Percentiles rank a stretch among this genome's conserved stretches.
Evolutionary conservation across 2,113 vertebrate genomes (phyloP).

Genomic region (Petaurus breviceps): DNA sequence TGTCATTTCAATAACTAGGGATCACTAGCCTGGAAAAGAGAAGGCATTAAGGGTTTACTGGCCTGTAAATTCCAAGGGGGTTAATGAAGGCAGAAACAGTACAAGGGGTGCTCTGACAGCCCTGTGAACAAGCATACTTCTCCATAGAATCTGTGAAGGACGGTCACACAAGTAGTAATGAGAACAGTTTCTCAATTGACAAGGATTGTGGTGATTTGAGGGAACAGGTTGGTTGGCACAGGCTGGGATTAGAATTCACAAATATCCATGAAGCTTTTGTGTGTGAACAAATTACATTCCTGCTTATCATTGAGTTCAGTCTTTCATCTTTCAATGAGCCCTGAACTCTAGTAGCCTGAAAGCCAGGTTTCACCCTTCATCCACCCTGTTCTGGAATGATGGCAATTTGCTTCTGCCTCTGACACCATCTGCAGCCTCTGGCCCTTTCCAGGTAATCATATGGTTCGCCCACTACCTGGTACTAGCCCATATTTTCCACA

Average conservation of each 20-base stretch:
- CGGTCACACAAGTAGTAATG: not conserved
- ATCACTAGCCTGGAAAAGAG: not conserved
- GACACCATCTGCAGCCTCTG: not conserved
- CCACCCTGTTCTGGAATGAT: not conserved
- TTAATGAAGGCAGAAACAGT: not conserved
- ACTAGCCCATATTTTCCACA: not conserved
- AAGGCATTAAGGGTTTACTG: not conserved
- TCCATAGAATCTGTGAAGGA: not conserved
- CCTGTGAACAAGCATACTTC: not conserved
- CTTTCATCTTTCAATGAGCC: not conserved
- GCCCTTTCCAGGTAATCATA: not conserved
- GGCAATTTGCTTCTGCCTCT: not conserved
- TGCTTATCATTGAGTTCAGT: not conserved
- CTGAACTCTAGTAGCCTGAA: not conserved
- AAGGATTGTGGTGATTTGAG: not conserved
- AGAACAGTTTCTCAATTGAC: not conserved
- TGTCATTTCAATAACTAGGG: not conserved
- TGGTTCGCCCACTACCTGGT: not conserved
- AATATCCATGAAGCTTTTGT: not conserved
- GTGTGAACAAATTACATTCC: not conserved
- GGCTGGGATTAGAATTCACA: not conserved
- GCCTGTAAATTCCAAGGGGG: not conserved
- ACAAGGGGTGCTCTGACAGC: not conserved
- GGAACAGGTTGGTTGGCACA: not conserved
- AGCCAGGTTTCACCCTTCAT: not conserved